Evolutionary conservation across 2,113 vertebrate species (phyloP), one percentile per base, ranked within the genome.

Genomic region (Crotophaga sulcirostris): DNA sequence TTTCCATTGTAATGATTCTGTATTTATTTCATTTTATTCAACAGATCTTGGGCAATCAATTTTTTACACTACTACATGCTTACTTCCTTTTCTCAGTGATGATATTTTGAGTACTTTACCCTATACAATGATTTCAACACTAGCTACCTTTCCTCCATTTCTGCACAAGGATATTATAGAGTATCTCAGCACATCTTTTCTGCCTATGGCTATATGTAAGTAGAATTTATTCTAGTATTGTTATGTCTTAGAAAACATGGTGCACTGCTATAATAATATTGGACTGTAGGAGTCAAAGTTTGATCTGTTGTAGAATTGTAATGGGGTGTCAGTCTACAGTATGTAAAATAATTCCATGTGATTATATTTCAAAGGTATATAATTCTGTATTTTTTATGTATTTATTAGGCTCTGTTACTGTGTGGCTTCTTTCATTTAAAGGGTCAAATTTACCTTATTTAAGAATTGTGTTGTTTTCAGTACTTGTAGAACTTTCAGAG

Each of bases 141-240:
- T 99, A 98, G 99, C 99, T 97, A 99, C 99, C 83, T 99, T 99
- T 90, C 99, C 99, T 98, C 99, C 99, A 55, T 99, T 99, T 98
- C 99, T 99, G 90, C 99, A 99, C 98, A 99, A 99, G 98, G 99
- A 99, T 98, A 99, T 99, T 97, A 99, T 99, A 94, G 99, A 99
- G 94, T 99, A 99, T 98, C 98, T 99, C 97, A 99, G 99, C 98
- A 99, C 99, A 59, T 99, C 99, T 97, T 99, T 99, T 97, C 98
- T 99, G 76, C 99, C 99, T 87, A 99, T 99, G 99, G 99, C 99
- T 89, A 99, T 99, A 98, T 98, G 99, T 99, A 98, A 99, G 99
- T 99, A 98, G 78, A 95, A 47, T 76, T 72, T 89, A 70, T 78
- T 91, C 58, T 55, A 83, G 66, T 96, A 28, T 60, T 82, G 24